Conservation (phyloP, 2,888 invertebrate species). For the Dolomedes plantarius region DNA sequence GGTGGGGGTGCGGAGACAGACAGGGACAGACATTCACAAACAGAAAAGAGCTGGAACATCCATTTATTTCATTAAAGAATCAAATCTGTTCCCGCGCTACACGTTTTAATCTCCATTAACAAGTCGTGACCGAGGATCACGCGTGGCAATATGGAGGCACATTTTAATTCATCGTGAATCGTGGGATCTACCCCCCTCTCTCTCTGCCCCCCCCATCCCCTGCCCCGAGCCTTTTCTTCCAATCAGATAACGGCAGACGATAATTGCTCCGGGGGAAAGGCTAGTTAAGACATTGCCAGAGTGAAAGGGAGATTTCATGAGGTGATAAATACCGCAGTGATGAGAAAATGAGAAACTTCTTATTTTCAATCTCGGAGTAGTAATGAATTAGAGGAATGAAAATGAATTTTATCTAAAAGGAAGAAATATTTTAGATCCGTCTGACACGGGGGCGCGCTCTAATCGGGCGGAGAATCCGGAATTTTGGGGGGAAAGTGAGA, state of each 20-base stretch:
- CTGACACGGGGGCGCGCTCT: not conserved
- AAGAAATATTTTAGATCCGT: not conserved
- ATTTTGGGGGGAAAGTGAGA: not conserved
- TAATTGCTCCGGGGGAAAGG: conserved; percentile 52
- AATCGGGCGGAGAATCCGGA: not conserved
- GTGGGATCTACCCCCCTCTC: conserved; percentile 25
- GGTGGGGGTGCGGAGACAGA: no score
- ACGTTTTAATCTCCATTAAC: conserved; percentile 58
- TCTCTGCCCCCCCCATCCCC: not conserved
- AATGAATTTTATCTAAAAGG: conserved; percentile 8
- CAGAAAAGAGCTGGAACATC: not conserved
- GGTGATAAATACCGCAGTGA: conserved; percentile 42
- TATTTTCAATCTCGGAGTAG: conserved; percentile 9
- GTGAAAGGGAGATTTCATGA: conserved; percentile 20
- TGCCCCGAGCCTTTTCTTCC: conserved; percentile 20
- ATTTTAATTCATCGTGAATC: conserved; percentile 59
- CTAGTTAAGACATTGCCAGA: conserved; percentile 57
- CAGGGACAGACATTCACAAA: not conserved
- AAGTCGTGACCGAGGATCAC: conserved; percentile 54
- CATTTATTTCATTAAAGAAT: conserved; percentile 54
- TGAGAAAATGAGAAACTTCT: conserved; percentile 38
- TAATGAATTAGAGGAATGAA: conserved; percentile 43
- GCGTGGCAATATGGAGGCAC: conserved; percentile 23
- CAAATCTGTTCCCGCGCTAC: conserved; percentile 6
- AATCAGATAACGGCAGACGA: conserved; percentile 49